Evolutionary conservation across 1,140 invertebrate species (phyloP).

Genomic region (Saccostrea echinata): DNA sequence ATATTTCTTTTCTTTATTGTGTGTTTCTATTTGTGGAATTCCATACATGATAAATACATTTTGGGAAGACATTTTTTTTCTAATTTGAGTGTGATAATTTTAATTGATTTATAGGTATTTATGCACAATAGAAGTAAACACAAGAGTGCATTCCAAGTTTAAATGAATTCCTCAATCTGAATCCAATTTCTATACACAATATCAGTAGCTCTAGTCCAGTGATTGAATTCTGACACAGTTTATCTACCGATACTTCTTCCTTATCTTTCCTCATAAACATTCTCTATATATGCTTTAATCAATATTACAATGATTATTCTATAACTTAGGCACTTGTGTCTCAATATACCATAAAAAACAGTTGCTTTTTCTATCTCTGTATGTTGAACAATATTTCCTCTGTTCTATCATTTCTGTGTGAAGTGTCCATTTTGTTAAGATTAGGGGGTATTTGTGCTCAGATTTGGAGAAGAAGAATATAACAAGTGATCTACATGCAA

Average conservation of each 20-base stretch:
- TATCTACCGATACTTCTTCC: not conserved
- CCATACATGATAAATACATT: not conserved
- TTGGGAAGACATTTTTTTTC: not conserved
- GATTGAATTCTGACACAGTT: not conserved
- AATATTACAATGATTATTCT: not conserved
- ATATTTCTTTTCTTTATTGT: not conserved
- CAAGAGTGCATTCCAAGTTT: not conserved
- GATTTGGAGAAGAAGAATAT: no score
- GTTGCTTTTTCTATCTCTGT: no score
- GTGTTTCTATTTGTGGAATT: not conserved
- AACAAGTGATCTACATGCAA: no score
- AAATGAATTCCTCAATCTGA: not conserved
- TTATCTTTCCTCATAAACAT: no score
- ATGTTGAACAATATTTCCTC: no score
- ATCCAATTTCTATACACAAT: not conserved
- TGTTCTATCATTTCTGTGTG: no score
- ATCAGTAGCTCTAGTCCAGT: not conserved
- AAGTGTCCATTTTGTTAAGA: no score
- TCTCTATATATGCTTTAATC: not conserved
- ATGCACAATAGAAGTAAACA: not conserved
- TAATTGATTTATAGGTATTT: not conserved
- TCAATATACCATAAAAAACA: not conserved
- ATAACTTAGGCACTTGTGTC: not conserved
- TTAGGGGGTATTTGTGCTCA: no score
- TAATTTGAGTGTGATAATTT: no score